Evolutionary conservation across 2,888 invertebrate species (phyloP), one percentile per base, ranked within the genome.

Genomic region (Aleiodes testaceus): DNA sequence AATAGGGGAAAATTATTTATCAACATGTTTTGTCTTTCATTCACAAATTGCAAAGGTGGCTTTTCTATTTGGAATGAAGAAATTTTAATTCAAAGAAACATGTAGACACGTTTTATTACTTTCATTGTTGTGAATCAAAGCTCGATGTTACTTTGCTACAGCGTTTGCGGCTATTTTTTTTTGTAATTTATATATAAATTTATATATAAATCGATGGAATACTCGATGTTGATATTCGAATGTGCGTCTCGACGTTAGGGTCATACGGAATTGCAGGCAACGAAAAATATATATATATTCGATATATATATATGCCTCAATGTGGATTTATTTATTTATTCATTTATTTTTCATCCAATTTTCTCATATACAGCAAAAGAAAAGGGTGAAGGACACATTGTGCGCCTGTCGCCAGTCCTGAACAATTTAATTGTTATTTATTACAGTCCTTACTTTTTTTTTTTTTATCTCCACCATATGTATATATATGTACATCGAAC

Each of bases 121-220:
- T 3, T 18, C 42, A 59, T 42, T 42, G 59, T 49, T 30, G 66
- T 52, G 18, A 50, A 30, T 70, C 44, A 63, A 36, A 50, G 61
- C 52, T 72, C 18, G 67, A 73, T 77, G 71, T 74, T 76, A 78
- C 72, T 59, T 73, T 78, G 81, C 80, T 78, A 74, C 83, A 83
- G 86, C 85, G 84, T 84, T 86, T 81, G 83, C 80, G 84, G 80
- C 75, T 82, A 84, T 85, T 82, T 84, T 85, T 82, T 84, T 80
- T 82, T 82, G 82, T 79, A 36, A 36, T 26, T 36, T 36, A 36
- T 9, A 36, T 36, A 36, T 36, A 36, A 36, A 36, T 36, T 36
- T 59, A 16, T 59, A 14, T 36, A 59, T 30, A 36, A 66, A 49
- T 11, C 36, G 49, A 26, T 52, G 42, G 47, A n/a, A 36, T 36